Percentiles rank a stretch among this genome's conserved stretches.
phyloP scores from a whole-genome alignment of 2,797 vertebrate genomes.

The Diglossa cyanea region DNA sequence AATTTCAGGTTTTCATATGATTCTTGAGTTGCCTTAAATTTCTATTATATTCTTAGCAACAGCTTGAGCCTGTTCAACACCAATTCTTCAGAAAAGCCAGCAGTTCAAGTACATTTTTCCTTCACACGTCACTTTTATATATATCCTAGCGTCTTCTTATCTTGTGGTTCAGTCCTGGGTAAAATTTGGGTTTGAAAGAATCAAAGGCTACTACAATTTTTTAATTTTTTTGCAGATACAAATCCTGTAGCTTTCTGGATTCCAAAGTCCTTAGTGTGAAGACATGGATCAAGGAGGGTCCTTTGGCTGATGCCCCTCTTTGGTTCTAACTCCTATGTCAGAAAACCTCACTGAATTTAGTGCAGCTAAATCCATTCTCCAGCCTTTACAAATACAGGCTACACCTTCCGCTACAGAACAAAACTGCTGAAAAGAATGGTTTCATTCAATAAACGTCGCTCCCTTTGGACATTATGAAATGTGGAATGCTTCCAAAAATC shows the following conservation, averaged over 20 bases:
- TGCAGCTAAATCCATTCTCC: not conserved
- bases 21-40: not conserved
- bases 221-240: not conserved
- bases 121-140: not conserved
- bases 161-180: not conserved
- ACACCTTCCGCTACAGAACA: not conserved
- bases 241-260: not conserved
- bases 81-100: not conserved
- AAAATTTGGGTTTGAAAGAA: not conserved
- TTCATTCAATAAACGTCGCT: not conserved
- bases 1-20: not conserved
- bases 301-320: not conserved
- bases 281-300: not conserved
- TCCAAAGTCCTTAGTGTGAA: not conserved
- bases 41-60: not conserved
- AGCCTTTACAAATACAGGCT: not conserved
- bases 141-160: not conserved
- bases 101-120: not conserved
- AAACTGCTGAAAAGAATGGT: not conserved
- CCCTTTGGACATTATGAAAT: not conserved
- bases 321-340: accelerated
- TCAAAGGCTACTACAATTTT: not conserved
- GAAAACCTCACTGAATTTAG: not conserved
- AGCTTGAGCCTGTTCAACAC: not conserved
- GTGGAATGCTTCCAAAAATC: not conserved